Conservation (phyloP, 2,888 invertebrate genomes). For the Pseudoips prasinana region DNA sequence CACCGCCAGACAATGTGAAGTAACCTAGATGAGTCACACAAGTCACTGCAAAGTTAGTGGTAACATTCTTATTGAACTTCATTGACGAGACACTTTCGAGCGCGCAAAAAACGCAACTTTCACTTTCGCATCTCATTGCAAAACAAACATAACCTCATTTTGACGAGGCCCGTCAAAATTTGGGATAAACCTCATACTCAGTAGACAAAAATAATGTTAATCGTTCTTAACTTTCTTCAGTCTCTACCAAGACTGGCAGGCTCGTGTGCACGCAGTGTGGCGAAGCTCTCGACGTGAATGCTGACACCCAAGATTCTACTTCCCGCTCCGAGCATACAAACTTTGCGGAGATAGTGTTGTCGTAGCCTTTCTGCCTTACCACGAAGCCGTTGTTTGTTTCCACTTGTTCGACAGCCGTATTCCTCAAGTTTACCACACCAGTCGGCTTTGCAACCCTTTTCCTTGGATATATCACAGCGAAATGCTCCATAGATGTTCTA, state of each 20-base stretch:
- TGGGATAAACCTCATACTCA: constrained; percentile 46
- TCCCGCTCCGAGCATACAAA: constrained; percentile 83
- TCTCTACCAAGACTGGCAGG: constrained; percentile 83
- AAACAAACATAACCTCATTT: constrained; percentile 64
- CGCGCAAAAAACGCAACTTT: constrained; percentile 64
- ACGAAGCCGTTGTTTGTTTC: constrained; percentile 76
- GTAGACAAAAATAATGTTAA: constrained; percentile 29
- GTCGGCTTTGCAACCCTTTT: constrained; percentile 83
- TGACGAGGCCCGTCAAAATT: constrained; percentile 40
- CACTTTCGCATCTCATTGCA: constrained; percentile 70
- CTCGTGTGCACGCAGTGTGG: constrained; percentile 72
- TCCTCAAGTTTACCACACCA: constrained; percentile 83
- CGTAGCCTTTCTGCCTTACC: constrained; percentile 84
- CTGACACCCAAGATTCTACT: constrained; percentile 82
- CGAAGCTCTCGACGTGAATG: constrained; percentile 76
- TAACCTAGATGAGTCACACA: constrained; percentile 39
- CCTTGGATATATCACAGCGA: constrained; percentile 84
- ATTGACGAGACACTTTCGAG: constrained; percentile 53
- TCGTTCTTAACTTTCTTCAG: constrained; percentile 72
- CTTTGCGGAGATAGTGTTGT: constrained; percentile 82
- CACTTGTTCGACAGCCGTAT: constrained; percentile 80
- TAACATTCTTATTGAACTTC: constrained; percentile 34
- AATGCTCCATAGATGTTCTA: constrained; percentile 84
- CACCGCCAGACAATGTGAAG: constrained; percentile 26
- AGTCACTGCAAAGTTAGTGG: constrained; percentile 28